phyloP scores from a whole-genome alignment of 2,888 invertebrate genomes.

The Hypsopygia costalis region DNA sequence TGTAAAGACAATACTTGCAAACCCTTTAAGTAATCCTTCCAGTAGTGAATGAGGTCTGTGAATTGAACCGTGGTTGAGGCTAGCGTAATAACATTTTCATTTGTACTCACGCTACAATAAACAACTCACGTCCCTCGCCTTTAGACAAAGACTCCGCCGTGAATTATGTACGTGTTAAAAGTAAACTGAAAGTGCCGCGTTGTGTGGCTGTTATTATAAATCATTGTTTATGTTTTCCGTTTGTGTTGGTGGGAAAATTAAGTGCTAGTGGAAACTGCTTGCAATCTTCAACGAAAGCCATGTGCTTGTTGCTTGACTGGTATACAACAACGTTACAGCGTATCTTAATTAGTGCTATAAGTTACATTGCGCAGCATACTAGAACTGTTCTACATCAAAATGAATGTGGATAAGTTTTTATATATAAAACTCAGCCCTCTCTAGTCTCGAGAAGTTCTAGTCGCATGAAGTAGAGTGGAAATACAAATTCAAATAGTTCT shows the following conservation, averaged over 20 bases:
- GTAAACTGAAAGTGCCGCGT: conserved; percentile 79
- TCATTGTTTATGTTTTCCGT: conserved; percentile 82
- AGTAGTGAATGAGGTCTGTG: conserved; percentile 33
- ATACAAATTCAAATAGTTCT: too few relatives aligned
- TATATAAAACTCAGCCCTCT: too few relatives aligned
- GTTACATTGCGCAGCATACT: too few relatives aligned
- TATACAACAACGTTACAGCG: too few relatives aligned
- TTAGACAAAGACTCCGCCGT: conserved; percentile 78
- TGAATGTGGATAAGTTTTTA: too few relatives aligned
- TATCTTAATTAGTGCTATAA: background rate
- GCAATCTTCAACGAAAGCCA: conserved; percentile 55
- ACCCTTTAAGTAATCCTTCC: conserved; percentile 26
- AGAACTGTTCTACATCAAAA: too few relatives aligned
- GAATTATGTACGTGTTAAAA: conserved; percentile 81
- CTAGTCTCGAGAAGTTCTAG: too few relatives aligned
- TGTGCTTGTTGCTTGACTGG: conserved; percentile 34
- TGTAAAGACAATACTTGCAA: background rate
- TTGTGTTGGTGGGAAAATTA: conserved; percentile 74
- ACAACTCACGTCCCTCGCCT: conserved; percentile 78
- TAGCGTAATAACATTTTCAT: conserved; percentile 78
- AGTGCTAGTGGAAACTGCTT: conserved; percentile 69
- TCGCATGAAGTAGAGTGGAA: too few relatives aligned
- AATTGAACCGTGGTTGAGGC: conserved; percentile 50
- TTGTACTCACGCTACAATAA: conserved; percentile 77
- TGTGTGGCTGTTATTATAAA: conserved; percentile 79